Conservation (phyloP, 2,113 vertebrate species). For the Rutilus rutilus region DNA sequence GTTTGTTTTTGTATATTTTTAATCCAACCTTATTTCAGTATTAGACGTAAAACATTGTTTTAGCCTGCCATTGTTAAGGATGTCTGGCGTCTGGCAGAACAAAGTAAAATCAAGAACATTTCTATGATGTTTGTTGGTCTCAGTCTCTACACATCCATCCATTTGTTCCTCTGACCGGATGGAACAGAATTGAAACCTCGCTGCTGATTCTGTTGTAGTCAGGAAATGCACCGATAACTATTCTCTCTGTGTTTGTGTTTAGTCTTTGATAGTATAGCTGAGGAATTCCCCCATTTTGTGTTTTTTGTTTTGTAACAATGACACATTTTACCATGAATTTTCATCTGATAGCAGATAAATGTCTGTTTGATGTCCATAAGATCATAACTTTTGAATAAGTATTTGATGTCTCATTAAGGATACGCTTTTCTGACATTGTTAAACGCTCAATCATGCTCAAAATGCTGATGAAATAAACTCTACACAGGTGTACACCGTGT, state of each 20-base stretch:
- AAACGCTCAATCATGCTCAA: neutral
- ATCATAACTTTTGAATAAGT: neutral
- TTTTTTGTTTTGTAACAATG: neutral
- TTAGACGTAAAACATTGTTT: neutral
- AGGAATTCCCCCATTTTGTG: neutral
- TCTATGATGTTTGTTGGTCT: too few relatives aligned
- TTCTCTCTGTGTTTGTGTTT: conserved; percentile 15
- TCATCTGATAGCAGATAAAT: neutral
- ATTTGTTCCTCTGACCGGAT: neutral
- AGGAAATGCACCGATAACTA: neutral
- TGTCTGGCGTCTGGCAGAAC: neutral
- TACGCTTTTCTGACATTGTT: neutral
- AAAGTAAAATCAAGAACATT: neutral
- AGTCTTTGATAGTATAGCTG: neutral
- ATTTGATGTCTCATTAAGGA: neutral
- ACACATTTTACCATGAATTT: neutral
- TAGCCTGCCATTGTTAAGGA: neutral
- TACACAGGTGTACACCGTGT: too few relatives aligned
- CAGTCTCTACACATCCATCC: neutral
- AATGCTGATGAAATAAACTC: neutral
- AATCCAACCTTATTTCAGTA: neutral
- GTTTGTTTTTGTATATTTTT: neutral
- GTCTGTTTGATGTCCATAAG: neutral
- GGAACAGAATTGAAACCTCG: neutral
- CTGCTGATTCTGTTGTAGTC: neutral